phyloP scores from a whole-genome alignment of 2,113 vertebrate species.

The Phylloscopus whistleri region DNA sequence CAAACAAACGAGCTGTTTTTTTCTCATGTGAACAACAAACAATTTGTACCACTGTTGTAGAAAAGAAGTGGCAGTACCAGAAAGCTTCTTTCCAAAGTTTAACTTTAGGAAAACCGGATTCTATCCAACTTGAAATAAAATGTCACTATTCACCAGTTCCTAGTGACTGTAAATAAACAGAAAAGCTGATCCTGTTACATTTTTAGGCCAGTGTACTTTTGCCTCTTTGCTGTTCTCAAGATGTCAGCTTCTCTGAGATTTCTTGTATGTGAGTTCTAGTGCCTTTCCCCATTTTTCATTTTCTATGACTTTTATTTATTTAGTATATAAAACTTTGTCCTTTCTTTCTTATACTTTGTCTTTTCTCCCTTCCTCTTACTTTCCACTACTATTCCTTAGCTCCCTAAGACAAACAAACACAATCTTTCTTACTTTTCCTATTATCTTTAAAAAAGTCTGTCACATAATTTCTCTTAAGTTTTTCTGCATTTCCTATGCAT shows the following conservation, averaged over 20 bases:
- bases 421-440: not conserved
- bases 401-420: not conserved
- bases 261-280: not conserved
- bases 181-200: not conserved
- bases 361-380: not conserved
- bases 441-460: not conserved
- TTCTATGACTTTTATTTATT: not conserved
- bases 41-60: not conserved
- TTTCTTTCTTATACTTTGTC: not conserved
- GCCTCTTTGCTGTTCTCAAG: not conserved
- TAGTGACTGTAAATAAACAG: constrained; percentile 9
- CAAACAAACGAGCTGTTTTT: not conserved
- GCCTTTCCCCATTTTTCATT: not conserved
- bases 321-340: not conserved
- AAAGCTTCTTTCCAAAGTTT: not conserved
- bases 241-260: not conserved
- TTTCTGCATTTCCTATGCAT: not conserved
- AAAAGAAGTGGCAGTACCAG: not conserved
- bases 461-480: not conserved
- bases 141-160: not conserved
- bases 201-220: not conserved
- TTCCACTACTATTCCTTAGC: not conserved
- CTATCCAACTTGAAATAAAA: not conserved
- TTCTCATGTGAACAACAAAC: constrained; percentile 18
- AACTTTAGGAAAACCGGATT: not conserved